A percentile compares a stretch with the other conserved stretches of the same genome.
These are phyloP conservation scores for Poecilia gillii DNA, from an alignment of 2,797 vertebrate genomes.

Conservation along the genomic window DNA sequence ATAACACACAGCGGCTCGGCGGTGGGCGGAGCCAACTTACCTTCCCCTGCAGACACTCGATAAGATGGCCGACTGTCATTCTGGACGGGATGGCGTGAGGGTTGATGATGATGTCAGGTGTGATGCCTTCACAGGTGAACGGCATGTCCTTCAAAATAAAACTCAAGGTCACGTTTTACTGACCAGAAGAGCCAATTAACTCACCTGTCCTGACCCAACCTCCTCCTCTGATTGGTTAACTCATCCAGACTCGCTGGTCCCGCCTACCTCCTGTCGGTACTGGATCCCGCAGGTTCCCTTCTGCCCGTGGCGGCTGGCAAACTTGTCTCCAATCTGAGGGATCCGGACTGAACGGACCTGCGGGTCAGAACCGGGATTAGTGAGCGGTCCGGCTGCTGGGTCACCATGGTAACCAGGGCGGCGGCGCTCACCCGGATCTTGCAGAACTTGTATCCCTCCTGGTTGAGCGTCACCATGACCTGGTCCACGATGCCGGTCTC, in stretches of 20 bases:
- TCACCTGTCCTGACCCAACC: neutral
- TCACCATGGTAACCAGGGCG: neutral
- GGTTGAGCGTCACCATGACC: constrained; percentile 98
- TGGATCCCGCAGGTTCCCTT: constrained; percentile 99
- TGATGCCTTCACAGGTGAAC: constrained; percentile 98
- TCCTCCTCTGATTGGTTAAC: neutral
- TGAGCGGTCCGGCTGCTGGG: neutral
- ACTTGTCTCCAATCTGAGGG: constrained; percentile 98
- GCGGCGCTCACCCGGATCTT: constrained; percentile 91
- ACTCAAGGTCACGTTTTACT: neutral
- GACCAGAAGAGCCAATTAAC: neutral
- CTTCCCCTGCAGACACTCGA: constrained; percentile 98
- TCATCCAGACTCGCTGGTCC: too few relatives aligned
- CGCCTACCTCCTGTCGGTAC: constrained; percentile 94
- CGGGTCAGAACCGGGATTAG: neutral
- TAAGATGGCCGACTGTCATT: constrained; percentile 99
- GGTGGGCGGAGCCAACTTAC: constrained; percentile 40
- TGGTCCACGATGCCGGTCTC: constrained; percentile 99
- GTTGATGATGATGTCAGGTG: constrained; percentile 99
- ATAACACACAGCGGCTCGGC: neutral
- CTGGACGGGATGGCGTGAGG: constrained; percentile 98
- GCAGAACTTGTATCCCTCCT: constrained; percentile 99
- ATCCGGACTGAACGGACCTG: constrained; percentile 97
- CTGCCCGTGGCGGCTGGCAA: constrained; percentile 97
- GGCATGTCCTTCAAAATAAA: constrained; percentile 91